Evolutionary conservation across 2,113 vertebrate species (phyloP).

Genomic region (Ceyx melanurus): DNA sequence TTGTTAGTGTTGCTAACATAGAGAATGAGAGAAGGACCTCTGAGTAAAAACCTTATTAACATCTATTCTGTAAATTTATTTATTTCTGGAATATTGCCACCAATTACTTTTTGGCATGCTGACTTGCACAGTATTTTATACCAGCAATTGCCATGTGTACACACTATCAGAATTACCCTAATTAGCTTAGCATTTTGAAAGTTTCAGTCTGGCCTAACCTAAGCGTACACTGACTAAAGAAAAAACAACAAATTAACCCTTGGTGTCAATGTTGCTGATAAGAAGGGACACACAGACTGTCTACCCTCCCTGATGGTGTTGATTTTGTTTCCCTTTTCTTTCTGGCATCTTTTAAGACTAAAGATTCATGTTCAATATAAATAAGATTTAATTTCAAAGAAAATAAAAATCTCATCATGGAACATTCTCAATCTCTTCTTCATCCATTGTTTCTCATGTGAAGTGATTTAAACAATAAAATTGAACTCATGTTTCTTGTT

Average conservation of each 20-base stretch:
- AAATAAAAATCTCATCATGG: neutral
- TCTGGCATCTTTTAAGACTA: neutral
- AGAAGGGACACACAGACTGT: neutral
- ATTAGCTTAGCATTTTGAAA: constrained; percentile 50
- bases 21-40: neutral
- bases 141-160: constrained; percentile 9
- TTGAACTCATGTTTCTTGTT: neutral
- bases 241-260: neutral
- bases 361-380: neutral
- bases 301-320: neutral
- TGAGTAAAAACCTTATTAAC: constrained; percentile 73
- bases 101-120: constrained; percentile 60
- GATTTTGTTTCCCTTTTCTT: neutral
- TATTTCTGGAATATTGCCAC: constrained; percentile 68
- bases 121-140: constrained; percentile 54
- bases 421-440: neutral
- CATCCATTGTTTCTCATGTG: neutral
- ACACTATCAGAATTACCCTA: constrained; percentile 33
- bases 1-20: constrained; percentile 56
- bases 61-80: constrained; percentile 68
- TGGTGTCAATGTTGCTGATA: neutral
- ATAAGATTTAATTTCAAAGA: neutral
- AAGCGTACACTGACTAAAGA: neutral
- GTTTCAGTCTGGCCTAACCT: constrained; percentile 18
- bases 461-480: neutral